Conservation (phyloP, 2,113 vertebrate species). For the Numida meleagris region DNA sequence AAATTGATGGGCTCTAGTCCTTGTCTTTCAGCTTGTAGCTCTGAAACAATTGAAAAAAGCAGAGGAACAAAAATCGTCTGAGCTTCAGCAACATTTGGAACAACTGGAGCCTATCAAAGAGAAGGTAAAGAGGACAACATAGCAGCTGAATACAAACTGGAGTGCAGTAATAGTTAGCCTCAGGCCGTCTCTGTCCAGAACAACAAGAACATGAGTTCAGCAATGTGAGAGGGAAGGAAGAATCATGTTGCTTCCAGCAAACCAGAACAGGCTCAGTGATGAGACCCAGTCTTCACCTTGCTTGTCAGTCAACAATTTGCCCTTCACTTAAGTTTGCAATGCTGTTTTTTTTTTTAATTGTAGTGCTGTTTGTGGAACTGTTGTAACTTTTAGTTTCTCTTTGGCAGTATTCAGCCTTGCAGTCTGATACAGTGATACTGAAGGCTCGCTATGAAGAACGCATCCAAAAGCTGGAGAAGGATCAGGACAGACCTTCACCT, state of each 20-base stretch:
- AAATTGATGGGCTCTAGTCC: neutral
- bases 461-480: constrained; percentile 70
- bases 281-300: neutral
- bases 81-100: constrained; percentile 70
- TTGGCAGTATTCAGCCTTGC: constrained; percentile 72
- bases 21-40: constrained; percentile 62
- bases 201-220: neutral
- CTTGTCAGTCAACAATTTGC: rapidly evolving
- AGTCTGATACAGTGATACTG: constrained; percentile 73
- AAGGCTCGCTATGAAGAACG: constrained; percentile 71
- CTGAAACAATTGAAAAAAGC: constrained; percentile 73
- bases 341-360: no score
- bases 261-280: neutral
- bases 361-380: neutral
- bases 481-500: neutral
- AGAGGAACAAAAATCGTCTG: constrained; percentile 74
- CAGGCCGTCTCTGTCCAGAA: neutral
- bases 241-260: neutral
- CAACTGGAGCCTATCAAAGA: constrained; percentile 78
- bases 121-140: constrained; percentile 71
- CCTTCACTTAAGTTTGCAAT: neutral
- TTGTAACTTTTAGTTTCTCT: neutral
- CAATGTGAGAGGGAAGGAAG: neutral
- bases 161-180: neutral
- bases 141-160: neutral